Percentiles rank a stretch among this genome's conserved stretches.
Conservation (phyloP, 2,888 invertebrate genomes). For the Drosophila glabriapex region DNA sequence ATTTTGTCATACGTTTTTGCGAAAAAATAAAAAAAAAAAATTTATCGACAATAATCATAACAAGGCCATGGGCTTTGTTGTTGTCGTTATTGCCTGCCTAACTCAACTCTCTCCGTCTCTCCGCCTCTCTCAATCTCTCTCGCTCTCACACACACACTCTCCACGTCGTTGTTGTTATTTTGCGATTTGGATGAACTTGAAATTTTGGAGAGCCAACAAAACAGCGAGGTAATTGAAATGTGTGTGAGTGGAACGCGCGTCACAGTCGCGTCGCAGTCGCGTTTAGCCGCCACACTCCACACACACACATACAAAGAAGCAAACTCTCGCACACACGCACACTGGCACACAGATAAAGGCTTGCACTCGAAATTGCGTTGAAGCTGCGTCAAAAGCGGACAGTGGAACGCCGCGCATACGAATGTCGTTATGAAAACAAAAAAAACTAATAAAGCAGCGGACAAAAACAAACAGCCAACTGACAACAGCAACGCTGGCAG, state of each 20-base stretch:
- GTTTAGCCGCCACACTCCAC: slow-evolving; percentile 22
- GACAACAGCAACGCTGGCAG: slow-evolving; percentile 21
- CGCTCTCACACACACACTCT: neutral
- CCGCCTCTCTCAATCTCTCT: neutral
- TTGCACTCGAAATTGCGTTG: slow-evolving; percentile 37
- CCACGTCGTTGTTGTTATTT: slow-evolving; percentile 32
- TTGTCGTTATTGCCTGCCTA: slow-evolving; percentile 17
- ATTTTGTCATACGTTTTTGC: slow-evolving; percentile 24
- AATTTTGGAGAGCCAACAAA: slow-evolving; percentile 72
- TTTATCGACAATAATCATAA: slow-evolving; percentile 25
- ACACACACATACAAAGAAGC: slow-evolving; percentile 13
- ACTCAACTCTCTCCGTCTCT: slow-evolving; percentile 6
- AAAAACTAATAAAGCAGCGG: slow-evolving; percentile 78
- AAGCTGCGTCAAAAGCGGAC: slow-evolving; percentile 46
- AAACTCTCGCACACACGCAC: slow-evolving; percentile 25
- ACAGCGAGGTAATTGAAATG: slow-evolving; percentile 61
- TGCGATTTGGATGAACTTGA: slow-evolving; percentile 74
- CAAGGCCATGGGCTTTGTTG: slow-evolving; percentile 9
- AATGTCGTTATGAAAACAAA: slow-evolving; percentile 81
- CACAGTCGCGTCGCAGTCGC: slow-evolving; percentile 16
- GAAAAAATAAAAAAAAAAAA: slow-evolving; percentile 11
- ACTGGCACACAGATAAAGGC: slow-evolving; percentile 7
- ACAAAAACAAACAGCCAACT: slow-evolving; percentile 72
- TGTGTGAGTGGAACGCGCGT: slow-evolving; percentile 32
- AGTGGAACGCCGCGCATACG: slow-evolving; percentile 64